Base-by-base conservation (phyloP, 2,888 invertebrate species). In the Norana najaformis region DNA sequence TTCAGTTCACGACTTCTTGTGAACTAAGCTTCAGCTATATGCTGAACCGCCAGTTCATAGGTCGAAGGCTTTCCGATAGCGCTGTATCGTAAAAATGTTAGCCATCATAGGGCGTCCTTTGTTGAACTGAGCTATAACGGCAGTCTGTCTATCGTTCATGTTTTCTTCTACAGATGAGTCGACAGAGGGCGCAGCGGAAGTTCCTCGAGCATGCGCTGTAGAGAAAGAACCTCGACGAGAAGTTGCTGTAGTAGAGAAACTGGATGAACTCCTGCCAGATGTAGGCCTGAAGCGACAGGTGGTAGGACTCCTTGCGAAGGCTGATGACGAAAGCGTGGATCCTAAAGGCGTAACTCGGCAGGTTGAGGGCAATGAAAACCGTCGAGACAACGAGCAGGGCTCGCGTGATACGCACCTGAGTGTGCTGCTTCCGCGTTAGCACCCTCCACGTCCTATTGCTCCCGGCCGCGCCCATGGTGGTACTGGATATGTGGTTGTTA, bases 181-280 rank as follows among this genome's bases (percentile, higher is more conserved):
- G 39, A 16, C 90, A 90, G 83, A 92, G 83, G n/a, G 92, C 92
- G 88, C 89, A 91, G 30, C 92, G 88, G 85, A 92, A 92, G 83
- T 91, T 90, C 41, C 91, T 90, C 38, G 91, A 91, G 88, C 92
- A 92, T 30, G 91, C 91, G 47, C 90, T 89, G 90, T 92, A 92
- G 30, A 92, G 91, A 89, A 92, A 92, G 69, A 92, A 92, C n/a
- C 92, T 90, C n/a, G 91, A 91, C 39, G 92, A 91, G 83, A 91
- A 91, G 88, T 91, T 92, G 37, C 92, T 91, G 88, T 92, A 92
- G 88, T 92, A 90, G 16, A 92, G 83, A 69, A 92, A 90, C 90
- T 91, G 91, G 20, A 92, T 88, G 88, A 91, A 90, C 47, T 91
- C 91, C 82, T 92, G 92, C 92, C 91, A 92, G 39, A 91, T 82